Evolutionary conservation across 1,140 invertebrate species (phyloP), one percentile per base, ranked within the genome.

Genomic region (Lordiphosa collinella): DNA sequence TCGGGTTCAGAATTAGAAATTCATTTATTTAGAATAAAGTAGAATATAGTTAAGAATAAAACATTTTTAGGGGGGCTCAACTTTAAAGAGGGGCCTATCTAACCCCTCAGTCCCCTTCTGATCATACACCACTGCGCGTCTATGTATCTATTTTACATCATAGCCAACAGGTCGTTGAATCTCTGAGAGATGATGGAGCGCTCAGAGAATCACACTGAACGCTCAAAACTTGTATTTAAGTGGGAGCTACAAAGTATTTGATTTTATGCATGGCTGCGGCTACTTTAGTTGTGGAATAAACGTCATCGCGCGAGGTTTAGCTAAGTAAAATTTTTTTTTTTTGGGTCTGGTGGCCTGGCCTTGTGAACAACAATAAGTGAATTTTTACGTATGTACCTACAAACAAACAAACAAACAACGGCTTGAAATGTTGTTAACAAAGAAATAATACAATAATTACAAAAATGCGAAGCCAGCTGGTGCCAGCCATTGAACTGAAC

Each of bases 261-360:
- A 58, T 49, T 41, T 56, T 52, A 71, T 51, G 44, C 60, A 61
- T 59, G 38, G 44, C 43, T 50, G 37, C 49, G 38, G 44, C 38
- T 47, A 37, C 44, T 57, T 67, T 52, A 82, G 76, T 82, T 76
- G 78, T 53, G 59, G 46, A 82, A 72, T 78, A 71, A 82, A 63
- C 76, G 76, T 71, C 67, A 72, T 55, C 55, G 78, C 44, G 71
- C 56, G 58, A 55, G 72, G 78, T 72, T 60, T 43, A 49, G 56
- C 54, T 66, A 38, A n/a, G 16, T 8, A 40, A 36, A 18, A 13
- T 18, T n/a, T n/a, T n/a, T n/a, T n/a, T n/a, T n/a, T n/a, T 49
- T 36, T 12, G 34, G 11, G 13, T 11, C 38, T 25, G 37, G 25
- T 25, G 22, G 29, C 6, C 13, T 14, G 46, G 46, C 29, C 29